Base-by-base conservation (phyloP, 2,888 invertebrate genomes). In the Malthinus seriepunctatus region DNA sequence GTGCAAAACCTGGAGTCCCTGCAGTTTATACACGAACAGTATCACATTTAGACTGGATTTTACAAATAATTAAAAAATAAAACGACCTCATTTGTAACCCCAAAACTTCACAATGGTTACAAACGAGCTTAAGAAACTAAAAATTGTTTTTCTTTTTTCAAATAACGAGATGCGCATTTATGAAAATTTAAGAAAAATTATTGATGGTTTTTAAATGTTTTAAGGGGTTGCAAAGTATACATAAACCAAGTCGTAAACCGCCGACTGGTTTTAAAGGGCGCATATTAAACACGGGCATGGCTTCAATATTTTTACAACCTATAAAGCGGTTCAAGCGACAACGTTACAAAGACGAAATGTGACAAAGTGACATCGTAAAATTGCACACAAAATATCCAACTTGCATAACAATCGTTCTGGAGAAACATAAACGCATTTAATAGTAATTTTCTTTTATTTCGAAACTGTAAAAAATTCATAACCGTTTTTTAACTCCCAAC, bases 21-120 rank as follows among this genome's bases (percentile, higher is more conserved):
- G 88, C 86, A 31, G 86, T 90, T 0, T 89, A 89, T 68, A 87
- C 88, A 1, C 84, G 83, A 11, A 84, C 88, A 1, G 76, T 81
- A 0, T 78, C 79, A 15, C 89, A 88, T 67, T 58, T 81, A 1
- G 81, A 84, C 60, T 90, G 89, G 89, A 88, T 90, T 48, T n/a
- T n/a, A n/a, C n/a, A n/a, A n/a, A n/a, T n/a, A n/a, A n/a, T n/a
- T n/a, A n/a, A n/a, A n/a, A n/a, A n/a, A n/a, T n/a, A n/a, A n/a
- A n/a, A n/a, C n/a, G n/a, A n/a, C n/a, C n/a, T n/a, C n/a, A n/a
- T n/a, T n/a, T n/a, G n/a, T n/a, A n/a, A n/a, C n/a, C n/a, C n/a
- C n/a, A n/a, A n/a, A n/a, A n/a, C n/a, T n/a, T n/a, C n/a, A n/a
- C n/a, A n/a, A n/a, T n/a, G n/a, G n/a, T n/a, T 23, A 23, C 23